Evolutionary conservation across 2,797 vertebrate genomes (phyloP).

Genomic region (Poecilia picta): DNA sequence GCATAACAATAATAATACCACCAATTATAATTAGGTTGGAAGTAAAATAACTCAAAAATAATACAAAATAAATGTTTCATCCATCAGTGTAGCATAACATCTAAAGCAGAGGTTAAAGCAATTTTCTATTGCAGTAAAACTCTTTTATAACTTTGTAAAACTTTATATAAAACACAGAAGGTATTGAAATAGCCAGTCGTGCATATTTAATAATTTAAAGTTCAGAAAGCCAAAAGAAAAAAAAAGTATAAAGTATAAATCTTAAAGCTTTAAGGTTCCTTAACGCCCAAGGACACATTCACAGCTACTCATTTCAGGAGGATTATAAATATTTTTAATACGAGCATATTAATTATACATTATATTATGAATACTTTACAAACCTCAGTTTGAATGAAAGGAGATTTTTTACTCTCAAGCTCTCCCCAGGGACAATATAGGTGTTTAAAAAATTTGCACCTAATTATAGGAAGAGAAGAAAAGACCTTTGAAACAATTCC

Average conservation of each 20-base stretch:
- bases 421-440: background rate
- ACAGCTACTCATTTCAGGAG: constrained; percentile 36
- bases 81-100: background rate
- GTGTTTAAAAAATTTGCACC: constrained; percentile 12
- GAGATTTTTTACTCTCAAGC: constrained; percentile 7
- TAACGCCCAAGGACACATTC: constrained; percentile 35
- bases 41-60: background rate
- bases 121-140: too few relatives aligned
- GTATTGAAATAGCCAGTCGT: too few relatives aligned
- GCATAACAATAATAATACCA: background rate
- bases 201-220: background rate
- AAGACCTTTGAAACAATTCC: constrained; percentile 23
- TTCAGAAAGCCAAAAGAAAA: background rate
- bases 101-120: background rate
- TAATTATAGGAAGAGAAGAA: background rate
- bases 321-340: constrained; percentile 56
- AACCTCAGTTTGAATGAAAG: constrained; percentile 18
- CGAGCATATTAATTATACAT: constrained; percentile 43
- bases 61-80: background rate
- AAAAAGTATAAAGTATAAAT: background rate
- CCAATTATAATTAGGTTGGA: background rate
- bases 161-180: background rate
- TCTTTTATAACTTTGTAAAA: too few relatives aligned
- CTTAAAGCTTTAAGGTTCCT: constrained; percentile 32
- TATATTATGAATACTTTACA: constrained; percentile 50